Base-by-base conservation (phyloP, 2,888 invertebrate species). In the Saturnia japonica region DNA sequence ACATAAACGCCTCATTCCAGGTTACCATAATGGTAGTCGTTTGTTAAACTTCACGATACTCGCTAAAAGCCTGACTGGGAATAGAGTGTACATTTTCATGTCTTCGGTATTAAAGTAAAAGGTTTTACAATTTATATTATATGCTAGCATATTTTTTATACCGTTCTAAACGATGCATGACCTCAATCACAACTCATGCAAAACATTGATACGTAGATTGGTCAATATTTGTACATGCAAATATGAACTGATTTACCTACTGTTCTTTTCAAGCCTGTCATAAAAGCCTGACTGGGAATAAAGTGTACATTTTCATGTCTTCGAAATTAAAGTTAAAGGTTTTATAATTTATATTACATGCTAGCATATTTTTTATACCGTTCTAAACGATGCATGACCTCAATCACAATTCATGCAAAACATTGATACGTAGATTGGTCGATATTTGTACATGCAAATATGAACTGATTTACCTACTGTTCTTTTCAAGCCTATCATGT, bases 1-100 rank as follows among this genome's bases (percentile, higher is more conserved):
- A 67, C 69, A 72, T 72, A 72, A 69, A 45, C 67, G 47, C 62
- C 67, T 60, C 67, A 67, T 51, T 67, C 19, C 57, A 62, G 67
- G 69, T 69, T 72, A 45, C 43, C 64, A 16, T 70, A 64, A 72
- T 67, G 72, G 42, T 67, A 28, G 67, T 47, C 67, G 67, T 70
- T 72, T 72, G 51, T 19, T 40, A 67, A 69, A 57, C 45, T 69
- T 34, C 62, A 60, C 57, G 25, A 11, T 60, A 14, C 9, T 47
- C 47, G 11, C 68, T 68, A 47, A 28, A 68, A 68, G 68, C 68
- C 19, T 47, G 25, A 28, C 19, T 12, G 67, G 43, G 45, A 22
- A 45, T 67, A 22, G 22, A 22, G 45, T 67, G 45, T 54, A 54
- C 22, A 54, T 51, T 51, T 57, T 57, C 25, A 22, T 12, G 22